Base-by-base conservation (phyloP, 2,888 invertebrate genomes). In the Napeogenes inachia region DNA sequence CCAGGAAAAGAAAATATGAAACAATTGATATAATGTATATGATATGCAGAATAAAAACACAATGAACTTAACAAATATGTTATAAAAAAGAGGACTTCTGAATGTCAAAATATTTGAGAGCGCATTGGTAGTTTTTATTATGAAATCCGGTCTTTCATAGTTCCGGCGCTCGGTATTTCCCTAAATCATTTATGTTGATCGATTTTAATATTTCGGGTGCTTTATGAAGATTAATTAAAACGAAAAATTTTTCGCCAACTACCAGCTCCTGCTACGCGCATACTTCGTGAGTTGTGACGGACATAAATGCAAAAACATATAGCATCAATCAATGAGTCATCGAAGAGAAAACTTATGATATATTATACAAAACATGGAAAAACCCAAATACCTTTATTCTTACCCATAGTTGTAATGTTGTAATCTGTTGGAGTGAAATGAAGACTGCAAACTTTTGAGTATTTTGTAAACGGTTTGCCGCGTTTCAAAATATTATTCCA, bases 391-490 rank as follows among this genome's bases (percentile, higher is more conserved):
- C 85, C 86, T 89, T 85, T 87, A 81, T 84, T 87, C 88, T 91
- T 89, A 87, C 91, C 91, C 89, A 90, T 88, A 71, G 87, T 88
- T 57, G 91, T 91, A 78, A 91, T 85, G 79, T 88, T 91, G 75
- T 91, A 91, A 67, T 91, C 91, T 4, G 77, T 78, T 58, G 85
- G 86, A 0, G 85, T 89, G 76, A 91, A 91, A 73, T 91, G 90
- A 0, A 89, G 79, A 72, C 91, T 90, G 77, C 91, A 91, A 38
- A 91, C 91, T 85, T 91, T 91, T 4, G 91, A 91, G 75, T 91
- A 91, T 70, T 88, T 89, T n/a, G 91, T 91, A 61, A 82, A 84
- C 0, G 91, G 91, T 77, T 91, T 91, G 69, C 88, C 87, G 67
- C 91, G 80, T 71, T 85, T 89, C 65, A 91, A 72, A 60, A 91